Evolutionary conservation across 2,113 vertebrate genomes (phyloP), one percentile per base, ranked within the genome.

Genomic region (Ctenomys sociabilis): DNA sequence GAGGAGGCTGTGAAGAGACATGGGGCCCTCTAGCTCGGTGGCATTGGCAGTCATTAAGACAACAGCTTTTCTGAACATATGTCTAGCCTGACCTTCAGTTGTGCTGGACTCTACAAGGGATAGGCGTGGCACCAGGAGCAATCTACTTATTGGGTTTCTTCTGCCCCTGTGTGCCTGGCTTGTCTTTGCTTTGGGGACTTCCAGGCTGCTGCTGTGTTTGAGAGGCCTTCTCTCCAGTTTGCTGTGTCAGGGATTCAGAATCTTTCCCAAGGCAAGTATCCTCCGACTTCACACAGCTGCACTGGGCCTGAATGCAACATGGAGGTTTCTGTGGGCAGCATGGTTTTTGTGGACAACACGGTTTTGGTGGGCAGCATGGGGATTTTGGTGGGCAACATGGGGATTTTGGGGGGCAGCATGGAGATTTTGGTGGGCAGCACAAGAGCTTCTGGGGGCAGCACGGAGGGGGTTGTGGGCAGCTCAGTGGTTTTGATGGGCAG

Each of bases 141-240:
- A 14, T 14, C 77, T 97, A 97, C n/a, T 97, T 95, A 64, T 1
- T 82, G 54, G 77, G 4, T 17, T 88, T 91, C 61, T 91, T 95
- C 52, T 93, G 92, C 30, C 11, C 88, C 26, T 0, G 0, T 5
- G 2, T 3, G 7, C 68, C 45, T 49, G 43, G 3, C 11, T 7
- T 63, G 45, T 73, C 2, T 5, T 1, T 66, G 7, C 10, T 37
- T 5, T 93, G 72, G 8, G 94, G 49, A 43, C 85, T 82, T 14
- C 37, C 54, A 17, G 88, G 10, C 0, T 5, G 28, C 52, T 82
- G 35, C 0, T 59, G 88, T 9, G 8, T 30, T 68, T 43, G 49
- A 19, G 85, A 54, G 10, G 6, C 17, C 40, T 43, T 70, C 3
- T 88, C 66, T 6, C 84, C 83, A 30, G 22, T 37, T 82, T 88